Evolutionary conservation across 2,797 vertebrate genomes (phyloP).

Genomic region (Carduelis carduelis): DNA sequence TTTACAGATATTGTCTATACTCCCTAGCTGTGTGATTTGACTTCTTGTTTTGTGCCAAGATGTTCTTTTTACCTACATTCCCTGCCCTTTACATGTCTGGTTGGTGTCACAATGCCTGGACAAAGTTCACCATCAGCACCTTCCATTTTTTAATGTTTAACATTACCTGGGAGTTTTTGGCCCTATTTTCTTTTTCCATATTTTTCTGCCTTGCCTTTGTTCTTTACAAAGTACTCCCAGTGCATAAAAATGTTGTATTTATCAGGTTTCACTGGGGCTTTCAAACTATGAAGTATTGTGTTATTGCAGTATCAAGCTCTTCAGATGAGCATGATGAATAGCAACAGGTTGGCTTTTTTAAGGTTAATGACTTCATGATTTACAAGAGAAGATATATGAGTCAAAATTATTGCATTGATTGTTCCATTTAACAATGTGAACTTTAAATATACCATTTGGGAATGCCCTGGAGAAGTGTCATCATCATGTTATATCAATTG

Average conservation of each 20-base stretch:
- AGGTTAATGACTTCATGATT: constrained; percentile 62
- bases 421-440: constrained; percentile 50
- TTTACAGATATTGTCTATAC: not conserved
- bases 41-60: not conserved
- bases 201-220: not conserved
- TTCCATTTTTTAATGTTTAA: not conserved
- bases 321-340: constrained; percentile 35
- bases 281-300: constrained; percentile 12
- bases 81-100: not conserved
- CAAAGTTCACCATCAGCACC: not conserved
- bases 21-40: not conserved
- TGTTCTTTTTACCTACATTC: not conserved
- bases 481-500: constrained; percentile 20
- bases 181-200: not conserved
- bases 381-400: constrained; percentile 56
- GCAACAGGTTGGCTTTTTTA: constrained; percentile 49
- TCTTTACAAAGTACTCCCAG: not conserved
- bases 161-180: not conserved
- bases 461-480: constrained; percentile 39
- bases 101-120: not conserved
- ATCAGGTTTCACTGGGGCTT: not conserved
- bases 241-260: not conserved
- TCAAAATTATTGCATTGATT: constrained; percentile 58
- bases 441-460: constrained; percentile 31
- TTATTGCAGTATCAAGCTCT: constrained; percentile 16